A percentile compares a stretch with the other conserved stretches of the same genome.
These are phyloP conservation scores for Spodoptera exigua DNA, from an alignment of 2,888 invertebrate genomes.

Conservation along the genomic window DNA sequence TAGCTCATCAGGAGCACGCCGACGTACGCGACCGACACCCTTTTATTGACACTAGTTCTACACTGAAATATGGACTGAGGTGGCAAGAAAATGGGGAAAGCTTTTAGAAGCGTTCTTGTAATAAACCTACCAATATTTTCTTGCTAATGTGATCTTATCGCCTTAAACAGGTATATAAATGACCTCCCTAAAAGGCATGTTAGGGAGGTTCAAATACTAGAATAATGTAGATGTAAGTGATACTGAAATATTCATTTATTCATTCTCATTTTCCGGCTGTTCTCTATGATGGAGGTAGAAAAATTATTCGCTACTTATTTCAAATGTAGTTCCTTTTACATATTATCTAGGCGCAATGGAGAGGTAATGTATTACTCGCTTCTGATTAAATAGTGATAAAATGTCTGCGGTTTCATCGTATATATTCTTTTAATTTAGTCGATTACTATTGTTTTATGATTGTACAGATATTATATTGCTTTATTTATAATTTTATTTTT, in stretches of 20 bases:
- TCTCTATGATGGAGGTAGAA: constrained; percentile 60
- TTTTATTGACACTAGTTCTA: constrained; percentile 78
- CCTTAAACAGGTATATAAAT: constrained; percentile 31
- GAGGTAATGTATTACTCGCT: constrained; percentile 34
- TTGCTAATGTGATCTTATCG: constrained; percentile 30
- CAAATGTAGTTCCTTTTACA: constrained; percentile 57
- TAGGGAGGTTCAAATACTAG: constrained; percentile 49
- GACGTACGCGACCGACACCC: constrained; percentile 68
- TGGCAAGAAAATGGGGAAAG: constrained; percentile 49
- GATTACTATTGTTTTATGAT: too few relatives aligned
- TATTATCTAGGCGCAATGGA: constrained; percentile 40
- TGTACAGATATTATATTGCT: too few relatives aligned
- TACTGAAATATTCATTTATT: constrained; percentile 62
- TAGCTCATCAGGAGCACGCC: constrained; percentile 76
- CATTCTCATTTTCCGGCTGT: constrained; percentile 62
- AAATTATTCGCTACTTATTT: constrained; percentile 62
- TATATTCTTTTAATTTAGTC: background rate
- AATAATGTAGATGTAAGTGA: constrained; percentile 55
- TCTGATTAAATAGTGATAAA: constrained; percentile 37
- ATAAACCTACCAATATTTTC: constrained; percentile 6
- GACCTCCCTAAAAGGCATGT: constrained; percentile 32
- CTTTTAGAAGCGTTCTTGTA: constrained; percentile 23
- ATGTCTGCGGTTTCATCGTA: constrained; percentile 1
- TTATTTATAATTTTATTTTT: background rate
- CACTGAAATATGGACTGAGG: constrained; percentile 69